Evolutionary conservation across 2,888 invertebrate genomes (phyloP), one percentile per base, ranked within the genome.

Genomic region (Plagodis dolabraria): DNA sequence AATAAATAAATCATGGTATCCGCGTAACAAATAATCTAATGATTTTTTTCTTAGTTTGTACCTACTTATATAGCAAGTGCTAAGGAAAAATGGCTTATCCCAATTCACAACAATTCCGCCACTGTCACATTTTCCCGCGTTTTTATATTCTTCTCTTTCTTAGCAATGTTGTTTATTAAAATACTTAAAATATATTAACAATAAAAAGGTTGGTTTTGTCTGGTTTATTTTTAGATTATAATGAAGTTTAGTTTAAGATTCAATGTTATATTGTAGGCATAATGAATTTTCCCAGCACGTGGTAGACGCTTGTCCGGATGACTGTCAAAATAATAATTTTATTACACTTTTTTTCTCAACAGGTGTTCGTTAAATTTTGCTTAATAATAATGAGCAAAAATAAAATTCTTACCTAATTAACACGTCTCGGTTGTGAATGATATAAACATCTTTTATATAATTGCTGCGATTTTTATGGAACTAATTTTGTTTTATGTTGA

Each of bases 341-440:
- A 68, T 56, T 49, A 56, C 34, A 57, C 58, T 47, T 47, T 46
- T 56, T 45, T 40, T 11, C 38, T 40, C 45, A 53, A 64, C 76
- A 74, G 71, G 71, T 77, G 75, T 72, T 60, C 64, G n/a, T 58
- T 56, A 64, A 61, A 35, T 47, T 33, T 45, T 22, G 58, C 62
- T 50, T 51, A 38, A 57, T 65, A 53, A 66, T 63, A 66, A 68
- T 53, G 42, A 57, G 47, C 36, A 35, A 60, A 64, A 63, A 64
- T 67, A 54, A 66, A 56, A 67, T 34, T 60, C 10, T 40, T 10
- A 40, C 40, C 40, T 69, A 69, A 77, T 71, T 68, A 72, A 60
- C 73, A 69, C 65, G 52, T 67, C 57, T 57, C 46, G 59, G 48
- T 67, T 45, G 47, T 56, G 47, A 49, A 47, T 46, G 11, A 63